phyloP scores from a whole-genome alignment of 2,797 vertebrate genomes.

The Tiaroga cobitis region DNA sequence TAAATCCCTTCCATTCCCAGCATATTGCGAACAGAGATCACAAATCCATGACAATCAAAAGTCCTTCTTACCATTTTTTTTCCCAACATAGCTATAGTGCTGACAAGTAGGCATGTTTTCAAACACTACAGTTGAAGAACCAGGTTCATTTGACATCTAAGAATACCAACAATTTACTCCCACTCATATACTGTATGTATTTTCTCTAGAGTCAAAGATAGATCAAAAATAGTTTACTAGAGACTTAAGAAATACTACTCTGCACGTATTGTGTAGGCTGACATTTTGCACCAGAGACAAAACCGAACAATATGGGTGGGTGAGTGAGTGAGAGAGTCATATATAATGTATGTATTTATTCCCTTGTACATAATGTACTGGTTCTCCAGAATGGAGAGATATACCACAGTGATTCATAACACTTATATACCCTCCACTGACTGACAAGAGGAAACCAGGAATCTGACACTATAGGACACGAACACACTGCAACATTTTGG shows the following conservation, averaged over 20 bases:
- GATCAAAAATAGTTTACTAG: neutral
- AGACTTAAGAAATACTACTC: neutral
- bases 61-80: neutral
- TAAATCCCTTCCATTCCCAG: slow-evolving; percentile 28
- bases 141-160: neutral
- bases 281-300: neutral
- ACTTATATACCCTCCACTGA: neutral
- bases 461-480: neutral
- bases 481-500: neutral
- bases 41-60: slow-evolving; percentile 39
- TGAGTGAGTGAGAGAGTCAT: neutral
- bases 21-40: slow-evolving; percentile 20
- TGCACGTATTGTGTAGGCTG: neutral
- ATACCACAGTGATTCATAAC: neutral
- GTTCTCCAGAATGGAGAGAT: slow-evolving; percentile 4
- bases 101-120: slow-evolving; percentile 4
- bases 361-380: neutral
- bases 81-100: neutral
- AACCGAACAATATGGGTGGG: neutral
- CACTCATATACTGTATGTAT: neutral
- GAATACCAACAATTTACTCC: neutral
- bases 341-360: neutral
- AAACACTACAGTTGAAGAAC: neutral
- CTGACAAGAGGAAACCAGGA: slow-evolving; percentile 1
- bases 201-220: neutral